phyloP scores from a whole-genome alignment of 1,140 invertebrate genomes.

The Scaptomyza hsui region DNA sequence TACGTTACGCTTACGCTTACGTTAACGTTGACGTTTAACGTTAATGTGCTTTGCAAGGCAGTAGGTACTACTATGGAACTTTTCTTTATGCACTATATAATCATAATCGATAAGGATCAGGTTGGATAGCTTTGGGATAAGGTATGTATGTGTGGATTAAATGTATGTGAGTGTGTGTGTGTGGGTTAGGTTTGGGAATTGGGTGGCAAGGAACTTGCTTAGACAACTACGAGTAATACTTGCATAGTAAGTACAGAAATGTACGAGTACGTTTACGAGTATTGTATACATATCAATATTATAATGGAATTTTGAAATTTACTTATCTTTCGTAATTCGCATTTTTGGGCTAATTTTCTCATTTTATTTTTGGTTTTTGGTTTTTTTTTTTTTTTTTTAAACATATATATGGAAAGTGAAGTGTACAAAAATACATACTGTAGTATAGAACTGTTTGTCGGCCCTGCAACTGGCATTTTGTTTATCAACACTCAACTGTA shows the following conservation, averaged over 20 bases:
- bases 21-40: constrained; percentile 35
- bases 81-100: constrained; percentile 55
- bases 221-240: constrained; percentile 72
- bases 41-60: constrained; percentile 75
- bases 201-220: constrained; percentile 63
- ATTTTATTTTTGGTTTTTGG: background rate
- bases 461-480: constrained; percentile 70
- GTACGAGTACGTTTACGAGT: constrained; percentile 45
- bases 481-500: constrained; percentile 71
- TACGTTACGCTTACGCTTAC: constrained; percentile 12
- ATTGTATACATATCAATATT: constrained; percentile 54
- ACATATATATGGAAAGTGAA: constrained; percentile 58
- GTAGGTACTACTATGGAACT: constrained; percentile 72
- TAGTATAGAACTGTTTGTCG: constrained; percentile 54
- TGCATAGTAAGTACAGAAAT: constrained; percentile 66
- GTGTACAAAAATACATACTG: constrained; percentile 75
- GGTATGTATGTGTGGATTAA: constrained; percentile 26
- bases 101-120: constrained; percentile 21
- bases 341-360: constrained; percentile 26
- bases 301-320: constrained; percentile 70
- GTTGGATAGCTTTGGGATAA: constrained; percentile 4
- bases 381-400: constrained; percentile 11
- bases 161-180: constrained; percentile 8
- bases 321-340: constrained; percentile 66
- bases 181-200: background rate